A percentile compares a stretch with the other conserved stretches of the same genome.
Evolutionary conservation across 2,797 vertebrate species (phyloP).

Genomic region (Melanotaenia boesemani): DNA sequence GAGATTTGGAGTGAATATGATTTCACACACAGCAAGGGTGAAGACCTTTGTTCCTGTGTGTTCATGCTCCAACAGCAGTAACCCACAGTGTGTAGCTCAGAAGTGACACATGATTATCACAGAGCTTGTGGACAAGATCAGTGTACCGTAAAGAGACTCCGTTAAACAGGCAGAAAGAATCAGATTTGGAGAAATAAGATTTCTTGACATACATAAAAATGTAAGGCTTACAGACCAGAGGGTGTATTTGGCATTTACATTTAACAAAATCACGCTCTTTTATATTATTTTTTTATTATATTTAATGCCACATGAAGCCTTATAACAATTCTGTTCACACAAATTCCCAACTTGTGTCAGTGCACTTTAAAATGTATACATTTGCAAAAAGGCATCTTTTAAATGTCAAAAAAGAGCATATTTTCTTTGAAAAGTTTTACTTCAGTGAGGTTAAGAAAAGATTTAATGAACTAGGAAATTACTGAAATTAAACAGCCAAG

Average conservation of each 20-base stretch:
- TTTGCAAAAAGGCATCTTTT: conserved; percentile 1
- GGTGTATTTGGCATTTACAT: conserved; percentile 51
- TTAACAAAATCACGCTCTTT: conserved; percentile 5
- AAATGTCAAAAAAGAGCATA: conserved; percentile 23
- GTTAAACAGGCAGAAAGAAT: conserved; percentile 11
- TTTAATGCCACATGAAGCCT: conserved; percentile 9
- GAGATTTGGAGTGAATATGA: conserved; percentile 61
- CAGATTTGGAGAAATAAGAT: conserved; percentile 18
- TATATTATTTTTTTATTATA: conserved; percentile 6
- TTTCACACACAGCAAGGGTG: conserved; percentile 45
- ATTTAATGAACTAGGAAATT: background rate
- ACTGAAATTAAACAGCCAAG: background rate
- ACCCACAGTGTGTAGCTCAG: conserved; percentile 37
- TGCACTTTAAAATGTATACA: conserved; percentile 9
- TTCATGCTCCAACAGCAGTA: conserved; percentile 35
- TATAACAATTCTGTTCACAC: conserved; percentile 5
- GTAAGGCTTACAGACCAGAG: conserved; percentile 18
- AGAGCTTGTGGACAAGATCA: conserved; percentile 34
- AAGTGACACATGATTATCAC: conserved; percentile 42
- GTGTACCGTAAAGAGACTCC: conserved; percentile 36
- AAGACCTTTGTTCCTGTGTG: conserved; percentile 34
- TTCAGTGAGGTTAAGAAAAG: background rate
- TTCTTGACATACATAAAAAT: conserved; percentile 26
- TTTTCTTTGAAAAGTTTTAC: background rate
- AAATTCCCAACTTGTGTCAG: conserved; percentile 35